phyloP scores from a whole-genome alignment of 2,888 invertebrate genomes.

The Steinernema hermaphroditum region DNA sequence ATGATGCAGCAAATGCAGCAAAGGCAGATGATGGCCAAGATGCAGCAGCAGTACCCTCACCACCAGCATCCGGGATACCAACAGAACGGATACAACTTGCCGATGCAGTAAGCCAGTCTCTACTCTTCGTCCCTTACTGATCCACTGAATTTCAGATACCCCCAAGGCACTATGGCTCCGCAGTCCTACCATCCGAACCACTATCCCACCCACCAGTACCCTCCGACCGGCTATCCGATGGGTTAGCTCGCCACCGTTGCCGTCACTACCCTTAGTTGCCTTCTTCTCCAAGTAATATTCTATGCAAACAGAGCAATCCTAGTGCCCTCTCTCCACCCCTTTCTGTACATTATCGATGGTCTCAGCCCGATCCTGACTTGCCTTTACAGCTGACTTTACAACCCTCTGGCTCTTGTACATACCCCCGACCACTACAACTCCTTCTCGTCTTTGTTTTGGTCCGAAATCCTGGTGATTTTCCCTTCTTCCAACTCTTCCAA shows the following conservation, averaged over 20 bases:
- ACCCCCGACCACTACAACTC: not conserved
- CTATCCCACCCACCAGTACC: constrained; percentile 4
- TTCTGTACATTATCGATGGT: not conserved
- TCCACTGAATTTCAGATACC: constrained; percentile 22
- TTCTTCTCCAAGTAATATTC: constrained; percentile 3
- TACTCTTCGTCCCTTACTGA: too few species aligned
- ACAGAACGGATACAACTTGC: not conserved
- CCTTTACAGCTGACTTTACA: not conserved
- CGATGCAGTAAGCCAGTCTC: not conserved
- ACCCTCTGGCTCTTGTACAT: not conserved
- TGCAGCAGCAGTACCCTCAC: constrained; percentile 15
- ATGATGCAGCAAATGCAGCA: constrained; percentile 1
- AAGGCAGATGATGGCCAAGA: constrained; percentile 3
- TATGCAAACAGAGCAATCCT: not conserved
- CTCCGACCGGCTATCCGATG: constrained; percentile 8
- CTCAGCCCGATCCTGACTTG: constrained; percentile 22
- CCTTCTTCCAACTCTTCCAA: not conserved
- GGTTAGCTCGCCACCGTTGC: not conserved
- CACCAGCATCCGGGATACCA: not conserved
- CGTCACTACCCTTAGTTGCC: not conserved
- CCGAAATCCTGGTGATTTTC: constrained; percentile 19
- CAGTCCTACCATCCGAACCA: constrained; percentile 6
- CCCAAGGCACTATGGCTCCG: not conserved
- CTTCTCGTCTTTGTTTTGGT: not conserved
- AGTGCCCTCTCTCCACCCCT: not conserved